A percentile compares a stretch with the other conserved stretches of the same genome.
phyloP scores from a whole-genome alignment of 2,113 vertebrate genomes.

The Pedetes capensis region DNA sequence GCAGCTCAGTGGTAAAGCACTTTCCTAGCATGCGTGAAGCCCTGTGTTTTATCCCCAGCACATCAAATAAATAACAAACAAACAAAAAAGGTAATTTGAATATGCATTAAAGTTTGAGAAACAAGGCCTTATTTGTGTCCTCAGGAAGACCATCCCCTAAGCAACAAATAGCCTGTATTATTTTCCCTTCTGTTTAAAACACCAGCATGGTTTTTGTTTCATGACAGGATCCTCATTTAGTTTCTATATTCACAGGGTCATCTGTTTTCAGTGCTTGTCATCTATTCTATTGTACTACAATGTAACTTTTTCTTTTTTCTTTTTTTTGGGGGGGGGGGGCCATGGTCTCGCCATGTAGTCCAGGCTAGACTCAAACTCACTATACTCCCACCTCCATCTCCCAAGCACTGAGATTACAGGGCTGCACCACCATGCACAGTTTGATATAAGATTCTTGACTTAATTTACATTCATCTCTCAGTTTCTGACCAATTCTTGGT shows the following conservation, averaged over 20 bases:
- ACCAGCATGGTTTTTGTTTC: neutral
- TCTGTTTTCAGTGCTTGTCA: neutral
- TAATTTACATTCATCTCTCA: neutral
- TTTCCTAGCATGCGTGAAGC: neutral
- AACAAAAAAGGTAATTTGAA: neutral
- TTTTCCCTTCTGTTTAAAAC: neutral
- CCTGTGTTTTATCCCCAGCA: neutral
- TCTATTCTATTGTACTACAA: neutral
- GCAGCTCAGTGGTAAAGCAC: neutral
- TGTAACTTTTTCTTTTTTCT: neutral
- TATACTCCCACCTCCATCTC: neutral
- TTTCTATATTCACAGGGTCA: neutral
- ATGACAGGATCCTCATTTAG: neutral
- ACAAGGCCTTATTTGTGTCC: neutral
- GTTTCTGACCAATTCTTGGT: neutral
- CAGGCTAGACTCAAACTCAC: neutral
- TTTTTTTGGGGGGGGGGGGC: neutral
- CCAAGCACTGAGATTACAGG: neutral
- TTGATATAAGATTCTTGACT: neutral
- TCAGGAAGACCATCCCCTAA: neutral
- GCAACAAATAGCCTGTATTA: neutral
- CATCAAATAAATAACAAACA: neutral
- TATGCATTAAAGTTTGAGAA: neutral
- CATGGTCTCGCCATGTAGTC: neutral
- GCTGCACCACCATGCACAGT: neutral